A percentile compares a stretch with the other conserved stretches of the same genome.
These are phyloP conservation scores for Oscheius sp. DNA, from an alignment of 2,888 invertebrate species.

Conservation along the genomic window DNA sequence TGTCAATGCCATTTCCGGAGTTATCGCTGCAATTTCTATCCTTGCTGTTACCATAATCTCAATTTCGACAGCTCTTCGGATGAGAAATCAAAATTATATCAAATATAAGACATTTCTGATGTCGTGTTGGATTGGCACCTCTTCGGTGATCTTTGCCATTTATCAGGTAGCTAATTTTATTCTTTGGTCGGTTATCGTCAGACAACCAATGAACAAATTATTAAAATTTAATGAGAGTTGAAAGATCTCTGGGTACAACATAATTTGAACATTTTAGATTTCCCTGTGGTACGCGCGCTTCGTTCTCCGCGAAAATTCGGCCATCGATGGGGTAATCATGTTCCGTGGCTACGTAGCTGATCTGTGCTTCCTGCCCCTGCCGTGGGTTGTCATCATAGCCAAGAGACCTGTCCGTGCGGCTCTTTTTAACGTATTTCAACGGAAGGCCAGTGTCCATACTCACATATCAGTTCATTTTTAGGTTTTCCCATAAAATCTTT, in stretches of 20 bases:
- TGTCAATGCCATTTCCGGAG: constrained; percentile 9
- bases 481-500: no score
- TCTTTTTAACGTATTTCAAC: background rate
- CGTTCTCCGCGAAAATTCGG: background rate
- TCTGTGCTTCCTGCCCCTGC: constrained; percentile 18
- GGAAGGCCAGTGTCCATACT: background rate
- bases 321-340: constrained; percentile 5
- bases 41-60: background rate
- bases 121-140: constrained; percentile 10
- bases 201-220: no score
- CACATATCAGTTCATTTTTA: background rate
- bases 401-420: constrained; percentile 4
- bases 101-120: constrained; percentile 12
- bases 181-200: background rate
- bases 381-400: constrained; percentile 12
- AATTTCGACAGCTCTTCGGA: background rate
- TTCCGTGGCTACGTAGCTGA: constrained; percentile 15
- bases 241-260: background rate
- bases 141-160: constrained; percentile 4
- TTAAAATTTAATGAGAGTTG: no score
- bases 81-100: background rate
- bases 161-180: background rate
- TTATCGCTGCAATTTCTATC: background rate
- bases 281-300: constrained; percentile 18
- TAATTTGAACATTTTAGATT: constrained; percentile 3